Percentiles rank a stretch among this genome's conserved stretches.
phyloP scores from a whole-genome alignment of 1,140 invertebrate species.

The Limonius californicus region DNA sequence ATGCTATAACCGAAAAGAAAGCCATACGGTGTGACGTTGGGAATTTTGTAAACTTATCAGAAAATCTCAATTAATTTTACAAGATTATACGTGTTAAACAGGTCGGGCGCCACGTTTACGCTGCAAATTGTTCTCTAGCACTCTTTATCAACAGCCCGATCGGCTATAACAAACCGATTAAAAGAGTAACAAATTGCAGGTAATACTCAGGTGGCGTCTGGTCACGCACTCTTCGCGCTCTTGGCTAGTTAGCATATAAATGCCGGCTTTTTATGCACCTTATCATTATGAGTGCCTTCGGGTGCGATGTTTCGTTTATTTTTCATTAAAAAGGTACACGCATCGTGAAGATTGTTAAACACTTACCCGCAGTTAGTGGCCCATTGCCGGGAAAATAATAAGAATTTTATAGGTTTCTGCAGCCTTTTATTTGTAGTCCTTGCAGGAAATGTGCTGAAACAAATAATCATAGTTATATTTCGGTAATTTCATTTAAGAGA shows the following conservation, averaged over 20 bases:
- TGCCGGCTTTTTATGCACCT: slow-evolving; percentile 4
- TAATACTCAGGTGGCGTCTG: slow-evolving; percentile 11
- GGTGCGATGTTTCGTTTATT: slow-evolving; percentile 2
- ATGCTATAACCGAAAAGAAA: too few species aligned
- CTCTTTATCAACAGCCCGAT: slow-evolving; percentile 2
- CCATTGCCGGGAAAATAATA: too few species aligned
- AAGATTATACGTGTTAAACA: neutral
- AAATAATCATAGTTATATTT: too few species aligned
- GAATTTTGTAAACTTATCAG: too few species aligned
- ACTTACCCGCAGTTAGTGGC: too few species aligned
- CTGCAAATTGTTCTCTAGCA: neutral
- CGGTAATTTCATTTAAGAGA: too few species aligned
- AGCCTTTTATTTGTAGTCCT: too few species aligned
- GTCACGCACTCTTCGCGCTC: slow-evolving; percentile 11
- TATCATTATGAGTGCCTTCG: slow-evolving; percentile 1
- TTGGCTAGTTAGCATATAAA: slow-evolving; percentile 7
- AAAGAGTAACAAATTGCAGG: slow-evolving; percentile 12
- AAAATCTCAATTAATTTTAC: too few species aligned
- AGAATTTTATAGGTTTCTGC: too few species aligned
- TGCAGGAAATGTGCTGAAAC: too few species aligned
- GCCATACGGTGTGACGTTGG: too few species aligned
- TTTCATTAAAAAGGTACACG: slow-evolving; percentile 4
- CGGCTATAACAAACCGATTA: slow-evolving; percentile 7
- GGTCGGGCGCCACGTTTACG: neutral
- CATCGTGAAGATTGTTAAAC: too few species aligned